Percentiles rank a stretch among this genome's conserved stretches.
These are phyloP conservation scores for Matsumyia berberina DNA, from an alignment of 2,888 invertebrate genomes.

Conservation along the genomic window DNA sequence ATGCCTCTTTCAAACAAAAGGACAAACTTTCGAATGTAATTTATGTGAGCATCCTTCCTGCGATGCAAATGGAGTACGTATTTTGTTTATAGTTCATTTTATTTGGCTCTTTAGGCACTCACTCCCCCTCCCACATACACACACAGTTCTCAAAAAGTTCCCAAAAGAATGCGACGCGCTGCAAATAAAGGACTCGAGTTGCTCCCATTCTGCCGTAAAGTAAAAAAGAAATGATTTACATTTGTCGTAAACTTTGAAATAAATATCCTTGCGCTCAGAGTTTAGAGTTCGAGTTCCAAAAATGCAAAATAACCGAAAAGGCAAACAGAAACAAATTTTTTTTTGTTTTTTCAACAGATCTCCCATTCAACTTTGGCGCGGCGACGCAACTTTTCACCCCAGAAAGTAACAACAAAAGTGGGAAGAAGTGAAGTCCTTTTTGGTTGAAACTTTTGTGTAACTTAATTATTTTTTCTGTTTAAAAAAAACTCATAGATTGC, in stretches of 20 bases:
- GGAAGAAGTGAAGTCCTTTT: slow-evolving; percentile 27
- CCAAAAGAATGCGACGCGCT: slow-evolving; percentile 20
- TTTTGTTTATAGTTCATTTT: slow-evolving; percentile 69
- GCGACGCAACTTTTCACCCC: slow-evolving; percentile 31
- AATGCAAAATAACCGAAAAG: not conserved
- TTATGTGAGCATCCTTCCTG: slow-evolving; percentile 65
- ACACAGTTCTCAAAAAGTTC: slow-evolving; percentile 11
- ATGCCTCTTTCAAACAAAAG: slow-evolving; percentile 17
- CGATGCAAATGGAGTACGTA: slow-evolving; percentile 59
- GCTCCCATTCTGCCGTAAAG: too few relatives aligned
- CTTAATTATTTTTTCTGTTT: slow-evolving; percentile 64
- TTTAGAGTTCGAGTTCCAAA: slow-evolving; percentile 30
- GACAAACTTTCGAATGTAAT: slow-evolving; percentile 70
- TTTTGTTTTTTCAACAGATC: slow-evolving; percentile 25
- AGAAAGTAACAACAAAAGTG: slow-evolving; percentile 6
- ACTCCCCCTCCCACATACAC: slow-evolving; percentile 6
- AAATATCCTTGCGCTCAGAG: slow-evolving; percentile 44
- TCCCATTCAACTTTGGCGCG: slow-evolving; percentile 34
- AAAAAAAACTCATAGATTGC: slow-evolving; percentile 2
- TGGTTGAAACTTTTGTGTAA: slow-evolving; percentile 51
- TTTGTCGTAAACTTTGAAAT: slow-evolving; percentile 60
- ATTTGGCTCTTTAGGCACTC: slow-evolving; percentile 33
- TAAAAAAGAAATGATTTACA: slow-evolving; percentile 51
- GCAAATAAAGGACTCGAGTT: slow-evolving; percentile 27
- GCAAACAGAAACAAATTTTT: slow-evolving; percentile 12